These are phyloP conservation scores for Mobula hypostoma DNA, from an alignment of 2,113 vertebrate genomes.

Conservation along the genomic window DNA sequence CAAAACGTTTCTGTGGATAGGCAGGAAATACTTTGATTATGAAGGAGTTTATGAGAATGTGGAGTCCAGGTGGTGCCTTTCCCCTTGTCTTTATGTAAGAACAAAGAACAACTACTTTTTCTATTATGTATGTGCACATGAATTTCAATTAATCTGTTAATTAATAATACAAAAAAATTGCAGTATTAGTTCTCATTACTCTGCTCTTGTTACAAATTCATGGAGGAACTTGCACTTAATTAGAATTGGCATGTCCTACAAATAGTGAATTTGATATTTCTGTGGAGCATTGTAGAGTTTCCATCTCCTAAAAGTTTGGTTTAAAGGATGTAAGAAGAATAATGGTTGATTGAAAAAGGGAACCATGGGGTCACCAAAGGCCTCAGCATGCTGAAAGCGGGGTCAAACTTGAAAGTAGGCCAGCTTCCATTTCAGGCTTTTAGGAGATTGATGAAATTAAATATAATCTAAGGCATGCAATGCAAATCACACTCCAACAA, in stretches of 20 bases:
- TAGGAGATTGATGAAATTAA: slow-evolving; percentile 26
- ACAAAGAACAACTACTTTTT: not conserved
- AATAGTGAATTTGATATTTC: slow-evolving; percentile 23
- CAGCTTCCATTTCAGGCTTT: slow-evolving; percentile 36
- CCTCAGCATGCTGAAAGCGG: slow-evolving; percentile 10
- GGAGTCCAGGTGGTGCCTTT: slow-evolving; percentile 64
- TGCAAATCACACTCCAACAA: slow-evolving; percentile 64
- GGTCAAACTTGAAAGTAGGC: slow-evolving; percentile 27
- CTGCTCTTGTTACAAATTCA: slow-evolving; percentile 14
- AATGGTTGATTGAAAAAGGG: slow-evolving; percentile 3
- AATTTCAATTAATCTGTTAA: not conserved
- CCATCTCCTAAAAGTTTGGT: slow-evolving; percentile 2
- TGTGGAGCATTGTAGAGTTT: not conserved
- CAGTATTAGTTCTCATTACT: not conserved
- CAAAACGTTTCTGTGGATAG: slow-evolving; percentile 61
- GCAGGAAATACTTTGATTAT: slow-evolving; percentile 68
- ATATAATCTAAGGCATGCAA: slow-evolving; percentile 44
- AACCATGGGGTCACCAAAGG: slow-evolving; percentile 9
- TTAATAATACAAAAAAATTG: not conserved
- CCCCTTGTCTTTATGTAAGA: slow-evolving; percentile 44
- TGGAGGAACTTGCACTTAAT: not conserved
- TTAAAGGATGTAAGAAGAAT: slow-evolving; percentile 4
- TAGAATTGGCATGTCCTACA: not conserved
- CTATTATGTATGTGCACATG: not conserved
- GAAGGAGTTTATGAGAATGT: slow-evolving; percentile 61